Percentiles rank a stretch among this genome's conserved stretches.
Evolutionary conservation across 2,113 vertebrate species (phyloP).

Genomic region (Acanthisitta chloris): DNA sequence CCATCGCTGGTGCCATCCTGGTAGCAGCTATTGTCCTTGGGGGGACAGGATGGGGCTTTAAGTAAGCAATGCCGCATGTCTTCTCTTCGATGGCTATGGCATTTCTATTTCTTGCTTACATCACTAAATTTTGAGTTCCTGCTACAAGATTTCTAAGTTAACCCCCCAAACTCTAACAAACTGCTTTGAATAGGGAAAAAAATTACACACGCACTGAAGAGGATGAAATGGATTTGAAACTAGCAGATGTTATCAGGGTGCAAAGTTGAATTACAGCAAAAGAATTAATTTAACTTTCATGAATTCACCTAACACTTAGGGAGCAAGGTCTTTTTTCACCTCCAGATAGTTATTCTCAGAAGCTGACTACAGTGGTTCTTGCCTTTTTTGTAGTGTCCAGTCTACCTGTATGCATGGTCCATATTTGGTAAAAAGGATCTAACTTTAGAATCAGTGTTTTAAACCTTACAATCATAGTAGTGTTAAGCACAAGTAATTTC

Average conservation of each 20-base stretch:
- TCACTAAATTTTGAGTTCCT: constrained; percentile 93
- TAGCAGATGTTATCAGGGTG: constrained; percentile 34
- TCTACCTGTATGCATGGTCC: not conserved
- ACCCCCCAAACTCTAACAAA: not conserved
- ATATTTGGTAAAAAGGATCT: not conserved
- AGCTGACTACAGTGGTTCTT: not conserved
- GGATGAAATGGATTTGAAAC: not conserved
- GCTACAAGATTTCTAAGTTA: constrained; percentile 79
- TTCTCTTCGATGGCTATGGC: constrained; percentile 88
- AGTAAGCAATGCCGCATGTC: constrained; percentile 99
- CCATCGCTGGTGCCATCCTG: constrained; percentile 99
- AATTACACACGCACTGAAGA: not conserved
- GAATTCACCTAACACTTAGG: not conserved
- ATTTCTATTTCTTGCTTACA: constrained; percentile 88
- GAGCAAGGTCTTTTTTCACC: not conserved
- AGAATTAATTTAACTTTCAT: not conserved
- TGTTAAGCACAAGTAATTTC: not conserved
- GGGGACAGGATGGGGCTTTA: constrained; percentile 99
- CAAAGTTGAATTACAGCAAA: constrained; percentile 39
- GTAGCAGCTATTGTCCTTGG: constrained; percentile 99
- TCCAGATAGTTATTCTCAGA: not conserved
- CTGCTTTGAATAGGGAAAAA: not conserved
- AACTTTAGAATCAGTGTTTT: not conserved
- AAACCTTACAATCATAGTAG: not conserved
- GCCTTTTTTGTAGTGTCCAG: not conserved